Conservation (phyloP, 2,113 vertebrate species). For the Scartelaos histophorus region DNA sequence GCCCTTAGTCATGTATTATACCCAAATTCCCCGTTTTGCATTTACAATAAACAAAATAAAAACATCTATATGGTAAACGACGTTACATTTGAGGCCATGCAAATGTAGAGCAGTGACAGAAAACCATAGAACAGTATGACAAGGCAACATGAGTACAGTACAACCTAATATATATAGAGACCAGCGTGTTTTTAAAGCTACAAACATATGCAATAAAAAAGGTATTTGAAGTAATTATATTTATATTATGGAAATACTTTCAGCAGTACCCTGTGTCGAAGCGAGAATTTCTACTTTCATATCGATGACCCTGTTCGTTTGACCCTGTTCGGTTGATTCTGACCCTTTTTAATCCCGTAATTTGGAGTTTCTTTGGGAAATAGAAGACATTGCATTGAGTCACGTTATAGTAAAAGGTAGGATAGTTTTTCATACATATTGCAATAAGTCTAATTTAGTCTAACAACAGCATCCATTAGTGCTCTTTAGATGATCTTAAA, state of each 20-base stretch:
- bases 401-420: neutral
- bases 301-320: neutral
- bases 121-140: neutral
- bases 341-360: neutral
- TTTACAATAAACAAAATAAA: conserved; percentile 13
- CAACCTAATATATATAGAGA: neutral
- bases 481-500: too few species aligned
- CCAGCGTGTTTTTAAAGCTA: conserved; percentile 62
- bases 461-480: too few species aligned
- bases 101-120: conserved; percentile 1
- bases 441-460: too few species aligned
- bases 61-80: neutral
- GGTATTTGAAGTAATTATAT: conserved; percentile 61
- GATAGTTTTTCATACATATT: neutral
- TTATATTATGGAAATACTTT: conserved; percentile 25
- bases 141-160: conserved; percentile 8
- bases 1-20: conserved; percentile 42
- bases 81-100: conserved; percentile 29
- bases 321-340: neutral
- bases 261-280: conserved; percentile 12
- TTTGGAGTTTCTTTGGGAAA: conserved; percentile 2
- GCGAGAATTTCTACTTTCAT: neutral
- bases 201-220: conserved; percentile 56
- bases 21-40: conserved; percentile 11
- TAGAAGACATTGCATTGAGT: neutral